These are phyloP conservation scores for Polydrusus tereticollis DNA, from an alignment of 2,888 invertebrate genomes.

Conservation along the genomic window DNA sequence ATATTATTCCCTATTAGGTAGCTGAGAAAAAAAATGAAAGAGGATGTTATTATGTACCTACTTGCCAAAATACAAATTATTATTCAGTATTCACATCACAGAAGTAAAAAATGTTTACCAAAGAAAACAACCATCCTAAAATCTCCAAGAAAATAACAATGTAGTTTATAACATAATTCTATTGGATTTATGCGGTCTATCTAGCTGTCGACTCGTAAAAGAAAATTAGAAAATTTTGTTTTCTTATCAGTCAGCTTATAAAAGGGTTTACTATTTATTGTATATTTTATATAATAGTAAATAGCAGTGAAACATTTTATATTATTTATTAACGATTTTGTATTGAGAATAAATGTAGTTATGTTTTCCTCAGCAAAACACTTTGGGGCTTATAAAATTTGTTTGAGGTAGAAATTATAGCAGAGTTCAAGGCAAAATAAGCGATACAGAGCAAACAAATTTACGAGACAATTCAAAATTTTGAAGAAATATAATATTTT, in stretches of 20 bases:
- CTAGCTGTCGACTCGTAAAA: constrained; percentile 18
- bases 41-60: too few species aligned
- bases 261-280: constrained; percentile 21
- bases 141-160: background rate
- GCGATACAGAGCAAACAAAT: too few species aligned
- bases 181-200: constrained; percentile 18
- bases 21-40: too few species aligned
- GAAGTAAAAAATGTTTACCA: background rate
- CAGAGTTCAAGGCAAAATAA: too few species aligned
- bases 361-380: background rate
- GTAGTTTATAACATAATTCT: constrained; percentile 14
- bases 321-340: background rate
- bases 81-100: constrained; percentile 9
- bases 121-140: background rate
- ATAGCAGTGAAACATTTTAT: background rate
- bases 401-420: too few species aligned
- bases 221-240: constrained; percentile 34
- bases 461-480: too few species aligned
- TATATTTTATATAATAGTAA: too few species aligned
- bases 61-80: constrained; percentile 2
- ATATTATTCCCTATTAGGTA: too few species aligned
- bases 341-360: background rate
- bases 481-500: constrained; percentile 10
- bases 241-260: background rate
- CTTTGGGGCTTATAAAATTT: background rate